Conservation (phyloP, 1,140 invertebrate species). For the Adoxophyes honmai region DNA sequence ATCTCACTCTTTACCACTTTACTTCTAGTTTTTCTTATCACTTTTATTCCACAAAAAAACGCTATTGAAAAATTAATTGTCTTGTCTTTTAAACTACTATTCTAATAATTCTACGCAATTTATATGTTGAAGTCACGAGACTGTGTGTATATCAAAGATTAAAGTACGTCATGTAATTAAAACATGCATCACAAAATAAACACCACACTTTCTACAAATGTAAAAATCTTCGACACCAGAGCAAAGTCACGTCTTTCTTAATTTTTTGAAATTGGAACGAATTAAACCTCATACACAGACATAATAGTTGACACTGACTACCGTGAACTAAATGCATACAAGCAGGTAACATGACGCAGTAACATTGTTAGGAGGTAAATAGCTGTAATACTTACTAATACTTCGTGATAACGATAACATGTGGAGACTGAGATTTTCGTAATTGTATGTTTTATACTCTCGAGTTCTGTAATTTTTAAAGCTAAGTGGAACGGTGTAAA, state of each 20-base stretch:
- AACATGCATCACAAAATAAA: neutral
- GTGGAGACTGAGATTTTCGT: no score
- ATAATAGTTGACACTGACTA: constrained; percentile 24
- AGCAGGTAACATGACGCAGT: constrained; percentile 19
- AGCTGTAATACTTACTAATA: neutral
- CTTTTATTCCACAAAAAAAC: neutral
- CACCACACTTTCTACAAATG: neutral
- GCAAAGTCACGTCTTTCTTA: neutral
- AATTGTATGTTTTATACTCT: no score
- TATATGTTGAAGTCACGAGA: neutral
- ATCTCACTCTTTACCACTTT: constrained; percentile 16
- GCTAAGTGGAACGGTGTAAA: no score
- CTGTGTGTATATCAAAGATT: neutral
- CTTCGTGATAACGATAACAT: no score
- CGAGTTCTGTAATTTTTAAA: no score
- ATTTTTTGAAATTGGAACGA: constrained; percentile 16
- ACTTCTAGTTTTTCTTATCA: neutral
- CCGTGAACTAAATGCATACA: constrained; percentile 26
- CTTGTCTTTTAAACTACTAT: no score
- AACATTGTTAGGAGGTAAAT: constrained; percentile 34
- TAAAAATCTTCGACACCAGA: neutral
- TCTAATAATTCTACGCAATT: no score
- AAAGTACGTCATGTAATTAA: neutral
- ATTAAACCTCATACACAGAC: constrained; percentile 19
- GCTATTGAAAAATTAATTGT: no score